Percentiles rank a stretch among this genome's conserved stretches.
Conservation (phyloP, 30 jellyfish, hydroid and myxozoan genomes). For the Catostylus mosaicus region DNA sequence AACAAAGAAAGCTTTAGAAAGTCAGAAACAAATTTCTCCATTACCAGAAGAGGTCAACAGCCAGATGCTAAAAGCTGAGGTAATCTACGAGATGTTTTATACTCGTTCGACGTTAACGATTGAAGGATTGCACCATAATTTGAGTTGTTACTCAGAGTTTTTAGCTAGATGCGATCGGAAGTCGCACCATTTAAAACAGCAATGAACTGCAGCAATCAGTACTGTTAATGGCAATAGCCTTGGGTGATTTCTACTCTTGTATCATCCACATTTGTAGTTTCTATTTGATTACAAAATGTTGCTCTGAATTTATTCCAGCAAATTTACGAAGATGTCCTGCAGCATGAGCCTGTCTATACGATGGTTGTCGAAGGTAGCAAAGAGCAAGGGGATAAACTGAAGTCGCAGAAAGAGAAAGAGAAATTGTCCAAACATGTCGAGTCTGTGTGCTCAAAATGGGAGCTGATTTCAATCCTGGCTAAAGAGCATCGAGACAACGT, state of each 20-base stretch:
- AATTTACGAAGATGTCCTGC: constrained; percentile 87
- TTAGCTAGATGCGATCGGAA: no score
- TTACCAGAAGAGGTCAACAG: constrained; percentile 63
- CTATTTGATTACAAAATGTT: no score
- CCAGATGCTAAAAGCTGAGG: constrained; percentile 72
- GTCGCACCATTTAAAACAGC: no score
- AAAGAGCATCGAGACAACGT: constrained; percentile 66
- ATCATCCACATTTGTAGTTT: no score
- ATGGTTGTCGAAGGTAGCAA: constrained; percentile 67
- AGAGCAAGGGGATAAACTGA: constrained; percentile 31
- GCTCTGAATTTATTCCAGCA: constrained; percentile 58
- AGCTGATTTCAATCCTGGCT: constrained; percentile 45
- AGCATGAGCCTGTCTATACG: constrained; percentile 84
- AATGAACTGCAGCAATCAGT: no score
- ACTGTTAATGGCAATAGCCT: no score
- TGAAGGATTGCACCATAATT: no score
- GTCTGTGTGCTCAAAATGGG: constrained; percentile 69
- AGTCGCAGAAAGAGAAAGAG: constrained; percentile 46
- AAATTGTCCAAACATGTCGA: constrained; percentile 20
- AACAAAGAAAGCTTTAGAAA: constrained; percentile 70
- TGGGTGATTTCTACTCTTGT: no score
- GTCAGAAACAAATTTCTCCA: constrained; percentile 72
- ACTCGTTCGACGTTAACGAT: no score
- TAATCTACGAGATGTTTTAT: constrained; percentile 4
- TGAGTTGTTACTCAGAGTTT: no score